Evolutionary conservation across 2,113 vertebrate genomes (phyloP).

Genomic region (pig (Sus scrofa)): T2T-Sscrofa CM000812.6:16987001-16987500

Average conservation of each 20-base stretch:
- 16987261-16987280: neutral
- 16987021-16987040: neutral
- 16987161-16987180: neutral
- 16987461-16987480: no score
- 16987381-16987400: no score
- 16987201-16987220: neutral
- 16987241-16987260: constrained; percentile 47
- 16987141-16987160: neutral
- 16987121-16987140: neutral
- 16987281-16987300: no score
- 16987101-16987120: neutral
- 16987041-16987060: neutral
- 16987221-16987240: neutral
- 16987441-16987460: no score
- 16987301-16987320: no score
- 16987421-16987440: no score
- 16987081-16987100: neutral
- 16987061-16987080: neutral
- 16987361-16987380: no score
- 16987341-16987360: no score
- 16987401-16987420: no score
- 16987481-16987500: no score
- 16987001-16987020: neutral
- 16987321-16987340: no score
- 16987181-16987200: neutral